phyloP scores from a whole-genome alignment of 2,797 vertebrate genomes.

The Tangara arthus region DNA sequence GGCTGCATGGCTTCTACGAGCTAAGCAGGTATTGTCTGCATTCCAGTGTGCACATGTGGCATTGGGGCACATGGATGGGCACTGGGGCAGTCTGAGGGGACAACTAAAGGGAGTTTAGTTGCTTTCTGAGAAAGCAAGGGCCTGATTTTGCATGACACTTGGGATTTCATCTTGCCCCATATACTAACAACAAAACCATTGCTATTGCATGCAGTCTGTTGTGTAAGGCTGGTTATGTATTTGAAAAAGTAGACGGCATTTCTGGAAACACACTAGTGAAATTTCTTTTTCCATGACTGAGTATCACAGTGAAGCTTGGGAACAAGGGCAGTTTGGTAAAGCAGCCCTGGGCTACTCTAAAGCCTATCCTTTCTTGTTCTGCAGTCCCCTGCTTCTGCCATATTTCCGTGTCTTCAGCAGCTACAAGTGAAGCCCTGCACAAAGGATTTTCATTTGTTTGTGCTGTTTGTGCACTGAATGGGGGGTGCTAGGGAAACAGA shows the following conservation, averaged over 20 bases:
- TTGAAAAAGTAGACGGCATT: background rate
- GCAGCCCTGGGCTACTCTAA: background rate
- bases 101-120: background rate
- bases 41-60: rapidly evolving
- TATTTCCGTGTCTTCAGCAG: background rate
- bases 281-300: background rate
- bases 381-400: background rate
- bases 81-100: background rate
- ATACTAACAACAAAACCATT: background rate
- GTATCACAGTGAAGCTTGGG: background rate
- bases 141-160: background rate
- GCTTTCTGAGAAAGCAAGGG: background rate
- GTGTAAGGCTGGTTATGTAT: background rate
- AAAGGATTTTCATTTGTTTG: background rate
- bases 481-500: background rate
- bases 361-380: background rate
- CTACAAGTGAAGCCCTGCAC: background rate
- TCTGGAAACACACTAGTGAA: background rate
- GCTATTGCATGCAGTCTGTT: background rate
- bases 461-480: background rate
- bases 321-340: background rate
- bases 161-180: background rate
- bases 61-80: background rate
- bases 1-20: background rate
- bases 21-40: background rate